phyloP scores from a whole-genome alignment of 35 echinoderm and acorn worm genomes.

The Acanthaster planci region DNA sequence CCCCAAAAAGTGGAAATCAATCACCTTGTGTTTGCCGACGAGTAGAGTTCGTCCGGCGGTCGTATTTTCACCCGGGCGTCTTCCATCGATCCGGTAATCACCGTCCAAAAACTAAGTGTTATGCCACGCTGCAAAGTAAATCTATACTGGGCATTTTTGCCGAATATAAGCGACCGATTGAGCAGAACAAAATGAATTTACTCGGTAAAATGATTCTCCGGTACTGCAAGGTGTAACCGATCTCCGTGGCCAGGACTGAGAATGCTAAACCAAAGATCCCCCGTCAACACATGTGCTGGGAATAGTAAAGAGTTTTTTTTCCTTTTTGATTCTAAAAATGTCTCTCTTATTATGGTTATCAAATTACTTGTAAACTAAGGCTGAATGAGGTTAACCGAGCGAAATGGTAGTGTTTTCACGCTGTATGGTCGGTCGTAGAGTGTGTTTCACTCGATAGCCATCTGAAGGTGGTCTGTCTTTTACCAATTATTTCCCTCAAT shows the following conservation, averaged over 20 bases:
- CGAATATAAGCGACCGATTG: background rate
- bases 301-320: background rate
- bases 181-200: background rate
- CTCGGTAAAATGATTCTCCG: constrained; percentile 1
- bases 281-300: background rate
- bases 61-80: background rate
- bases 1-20: background rate
- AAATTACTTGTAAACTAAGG: constrained; percentile 2
- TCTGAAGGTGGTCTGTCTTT: too few species aligned
- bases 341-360: background rate
- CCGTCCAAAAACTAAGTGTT: background rate
- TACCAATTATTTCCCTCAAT: too few species aligned
- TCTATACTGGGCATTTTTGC: background rate
- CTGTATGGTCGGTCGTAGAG: too few species aligned
- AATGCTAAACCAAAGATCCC: background rate
- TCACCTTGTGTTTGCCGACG: constrained; percentile 20
- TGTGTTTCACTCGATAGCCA: too few species aligned
- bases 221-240: background rate
- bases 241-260: background rate
- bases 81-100: background rate
- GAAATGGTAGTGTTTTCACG: background rate
- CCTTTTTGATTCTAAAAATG: background rate
- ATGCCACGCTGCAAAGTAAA: background rate
- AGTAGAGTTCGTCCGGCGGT: background rate
- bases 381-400: background rate